phyloP scores from a whole-genome alignment of 2,113 vertebrate genomes.

The Engraulis encrasicolus region DNA sequence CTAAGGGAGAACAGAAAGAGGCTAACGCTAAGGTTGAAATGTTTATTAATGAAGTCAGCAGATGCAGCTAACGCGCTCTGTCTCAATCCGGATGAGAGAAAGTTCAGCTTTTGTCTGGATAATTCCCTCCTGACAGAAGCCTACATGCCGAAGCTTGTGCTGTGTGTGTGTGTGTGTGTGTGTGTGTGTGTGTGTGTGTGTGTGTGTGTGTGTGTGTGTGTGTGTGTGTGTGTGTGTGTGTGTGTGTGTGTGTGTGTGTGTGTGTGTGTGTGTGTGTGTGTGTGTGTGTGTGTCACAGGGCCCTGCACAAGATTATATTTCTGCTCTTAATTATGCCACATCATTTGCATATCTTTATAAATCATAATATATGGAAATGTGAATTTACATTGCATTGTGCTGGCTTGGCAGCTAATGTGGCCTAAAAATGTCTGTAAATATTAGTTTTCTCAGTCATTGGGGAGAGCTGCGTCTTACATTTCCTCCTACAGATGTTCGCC shows the following conservation, averaged over 20 bases:
- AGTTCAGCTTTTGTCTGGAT: conserved; percentile 44
- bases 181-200: too few species aligned
- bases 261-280: too few species aligned
- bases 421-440: conserved; percentile 61
- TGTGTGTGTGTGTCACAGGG: conserved; percentile 31
- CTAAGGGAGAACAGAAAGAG: conserved; percentile 2
- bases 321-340: conserved; percentile 57
- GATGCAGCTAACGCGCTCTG: conserved; percentile 35
- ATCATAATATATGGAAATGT: conserved; percentile 60
- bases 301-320: conserved; percentile 46
- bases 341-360: conserved; percentile 60
- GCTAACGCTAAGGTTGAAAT: conserved; percentile 24
- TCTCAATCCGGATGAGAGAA: conserved; percentile 26
- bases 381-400: conserved; percentile 48
- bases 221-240: too few species aligned
- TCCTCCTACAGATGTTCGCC: background rate
- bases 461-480: background rate
- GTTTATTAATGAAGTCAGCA: conserved; percentile 42
- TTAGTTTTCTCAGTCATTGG: conserved; percentile 52
- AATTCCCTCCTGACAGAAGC: conserved; percentile 59
- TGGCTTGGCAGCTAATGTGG: conserved; percentile 49
- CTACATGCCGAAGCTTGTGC: conserved; percentile 30
- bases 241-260: too few species aligned
- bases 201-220: too few species aligned
- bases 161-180: too few species aligned